A percentile compares a stretch with the other conserved stretches of the same genome.
Conservation (phyloP, 2,113 vertebrate genomes). For the Irena cyanogastra region DNA sequence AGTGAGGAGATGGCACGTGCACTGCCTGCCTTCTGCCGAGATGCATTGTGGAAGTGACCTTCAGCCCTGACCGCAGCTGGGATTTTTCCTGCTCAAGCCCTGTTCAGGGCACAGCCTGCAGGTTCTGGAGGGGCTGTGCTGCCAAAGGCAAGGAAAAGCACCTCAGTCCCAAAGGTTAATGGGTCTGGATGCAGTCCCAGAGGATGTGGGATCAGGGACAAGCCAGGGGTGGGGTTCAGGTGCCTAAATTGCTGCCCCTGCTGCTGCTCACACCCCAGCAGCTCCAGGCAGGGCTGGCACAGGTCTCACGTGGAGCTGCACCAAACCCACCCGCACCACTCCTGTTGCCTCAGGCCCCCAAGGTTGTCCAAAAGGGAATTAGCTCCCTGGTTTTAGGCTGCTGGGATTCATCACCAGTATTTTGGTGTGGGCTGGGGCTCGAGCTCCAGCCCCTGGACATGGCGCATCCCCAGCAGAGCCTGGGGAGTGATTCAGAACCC, state of each 20-base stretch:
- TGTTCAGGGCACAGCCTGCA: not conserved
- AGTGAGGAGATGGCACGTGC: not conserved
- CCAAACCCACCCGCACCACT: not conserved
- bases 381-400: not conserved
- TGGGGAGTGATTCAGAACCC: not conserved
- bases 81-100: not conserved
- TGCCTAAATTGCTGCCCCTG: not conserved
- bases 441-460: not conserved
- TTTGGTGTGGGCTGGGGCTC: not conserved
- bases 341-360: not conserved
- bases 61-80: not conserved
- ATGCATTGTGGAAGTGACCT: not conserved
- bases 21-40: not conserved
- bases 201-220: not conserved
- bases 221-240: not conserved
- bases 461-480: not conserved
- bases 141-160: not conserved
- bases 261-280: not conserved
- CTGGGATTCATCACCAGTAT: fast-evolving
- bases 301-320: not conserved
- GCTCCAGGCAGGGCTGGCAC: not conserved
- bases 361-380: not conserved
- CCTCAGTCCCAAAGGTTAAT: not conserved
- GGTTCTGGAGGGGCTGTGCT: not conserved
- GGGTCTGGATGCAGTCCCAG: not conserved